Percentiles rank a stretch among this genome's conserved stretches.
These are phyloP conservation scores for Drosophila tropicalis DNA, from an alignment of 1,140 invertebrate species.

Conservation along the genomic window DNA sequence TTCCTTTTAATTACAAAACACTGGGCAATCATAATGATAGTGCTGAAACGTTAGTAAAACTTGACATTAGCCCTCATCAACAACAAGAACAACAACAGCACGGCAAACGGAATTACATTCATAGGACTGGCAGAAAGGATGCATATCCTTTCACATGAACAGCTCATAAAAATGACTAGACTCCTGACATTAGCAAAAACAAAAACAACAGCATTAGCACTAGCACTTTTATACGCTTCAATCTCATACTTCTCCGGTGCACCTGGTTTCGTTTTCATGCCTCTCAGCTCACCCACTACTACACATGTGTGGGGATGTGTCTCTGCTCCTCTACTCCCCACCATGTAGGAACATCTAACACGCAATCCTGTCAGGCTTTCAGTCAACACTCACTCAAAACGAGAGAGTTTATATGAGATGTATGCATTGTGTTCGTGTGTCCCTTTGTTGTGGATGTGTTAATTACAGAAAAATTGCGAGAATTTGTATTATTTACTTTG, in stretches of 20 bases:
- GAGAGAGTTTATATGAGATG: slow-evolving; percentile 44
- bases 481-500: slow-evolving; percentile 80
- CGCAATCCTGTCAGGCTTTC: slow-evolving; percentile 65
- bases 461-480: slow-evolving; percentile 79
- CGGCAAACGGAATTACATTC: slow-evolving; percentile 28
- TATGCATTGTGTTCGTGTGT: slow-evolving; percentile 23
- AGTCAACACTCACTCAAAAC: slow-evolving; percentile 52
- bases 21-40: slow-evolving; percentile 38
- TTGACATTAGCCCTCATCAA: slow-evolving; percentile 61
- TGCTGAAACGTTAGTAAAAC: slow-evolving; percentile 59
- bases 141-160: slow-evolving; percentile 68
- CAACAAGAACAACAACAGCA: slow-evolving; percentile 27
- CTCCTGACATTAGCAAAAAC: slow-evolving; percentile 55
- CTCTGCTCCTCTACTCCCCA: background rate
- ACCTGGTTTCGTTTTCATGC: slow-evolving; percentile 53
- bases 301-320: background rate
- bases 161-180: slow-evolving; percentile 73
- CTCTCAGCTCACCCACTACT: slow-evolving; percentile 40
- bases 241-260: background rate
- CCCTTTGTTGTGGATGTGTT: slow-evolving; percentile 65
- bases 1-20: slow-evolving; percentile 48
- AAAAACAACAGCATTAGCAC: background rate
- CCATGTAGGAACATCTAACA: slow-evolving; percentile 16
- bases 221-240: slow-evolving; percentile 46
- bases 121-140: slow-evolving; percentile 23